phyloP scores from a whole-genome alignment of 2,888 invertebrate species.

The Epirrita christyi region DNA sequence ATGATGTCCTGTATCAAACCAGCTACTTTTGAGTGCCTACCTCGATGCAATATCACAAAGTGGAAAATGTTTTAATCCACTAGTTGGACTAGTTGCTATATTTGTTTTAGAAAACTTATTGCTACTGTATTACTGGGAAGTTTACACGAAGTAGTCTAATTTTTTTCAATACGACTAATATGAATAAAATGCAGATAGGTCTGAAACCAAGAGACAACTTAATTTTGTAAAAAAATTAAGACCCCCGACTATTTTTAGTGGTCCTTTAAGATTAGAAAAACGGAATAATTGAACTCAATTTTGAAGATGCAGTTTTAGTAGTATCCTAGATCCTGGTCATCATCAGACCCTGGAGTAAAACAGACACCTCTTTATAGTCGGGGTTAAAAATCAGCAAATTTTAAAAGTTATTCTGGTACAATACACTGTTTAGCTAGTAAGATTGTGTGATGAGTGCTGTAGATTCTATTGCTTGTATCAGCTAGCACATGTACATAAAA shows the following conservation, averaged over 20 bases:
- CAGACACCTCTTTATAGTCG: too few relatives aligned
- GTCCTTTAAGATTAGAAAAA: too few relatives aligned
- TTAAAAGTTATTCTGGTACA: neutral
- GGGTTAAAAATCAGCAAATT: too few relatives aligned
- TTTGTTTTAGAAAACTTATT: constrained; percentile 17
- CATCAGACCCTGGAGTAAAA: too few relatives aligned
- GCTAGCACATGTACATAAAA: constrained; percentile 56
- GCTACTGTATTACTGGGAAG: constrained; percentile 14
- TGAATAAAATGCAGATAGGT: too few relatives aligned
- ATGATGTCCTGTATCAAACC: constrained; percentile 21
- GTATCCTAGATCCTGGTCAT: too few relatives aligned
- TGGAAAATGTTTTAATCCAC: constrained; percentile 24
- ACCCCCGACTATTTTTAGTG: too few relatives aligned
- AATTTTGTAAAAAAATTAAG: too few relatives aligned
- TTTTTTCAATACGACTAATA: too few relatives aligned
- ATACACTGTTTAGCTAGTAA: constrained; percentile 29
- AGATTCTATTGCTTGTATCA: constrained; percentile 66
- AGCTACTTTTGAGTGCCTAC: constrained; percentile 29
- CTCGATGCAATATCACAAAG: constrained; percentile 32
- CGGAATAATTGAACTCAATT: too few relatives aligned
- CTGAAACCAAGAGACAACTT: too few relatives aligned
- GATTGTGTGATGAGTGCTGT: constrained; percentile 50
- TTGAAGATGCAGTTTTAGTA: too few relatives aligned
- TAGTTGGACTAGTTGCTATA: constrained; percentile 20
- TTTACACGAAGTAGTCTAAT: neutral